These are phyloP conservation scores for Simalia tracyae DNA, from an alignment of 2,797 vertebrate genomes.

Conservation along the genomic window DNA sequence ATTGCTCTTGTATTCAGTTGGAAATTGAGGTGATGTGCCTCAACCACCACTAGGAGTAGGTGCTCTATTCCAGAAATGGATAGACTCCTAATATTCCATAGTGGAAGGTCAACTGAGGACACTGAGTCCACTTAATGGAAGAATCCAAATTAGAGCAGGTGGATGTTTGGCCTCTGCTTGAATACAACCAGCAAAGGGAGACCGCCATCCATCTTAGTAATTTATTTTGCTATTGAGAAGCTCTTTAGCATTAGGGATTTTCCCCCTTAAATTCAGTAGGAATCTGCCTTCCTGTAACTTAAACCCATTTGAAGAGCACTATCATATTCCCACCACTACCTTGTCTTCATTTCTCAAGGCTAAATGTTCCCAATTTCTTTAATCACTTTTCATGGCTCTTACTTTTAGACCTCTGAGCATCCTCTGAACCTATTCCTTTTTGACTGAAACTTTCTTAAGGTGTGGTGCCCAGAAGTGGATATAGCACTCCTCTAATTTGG, in stretches of 20 bases:
- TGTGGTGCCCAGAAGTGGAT: neutral
- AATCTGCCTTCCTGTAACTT: neutral
- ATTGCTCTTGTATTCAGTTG: neutral
- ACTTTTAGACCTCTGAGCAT: neutral
- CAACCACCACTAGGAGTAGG: neutral
- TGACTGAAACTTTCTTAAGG: neutral
- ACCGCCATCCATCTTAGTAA: neutral
- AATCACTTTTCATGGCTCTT: neutral
- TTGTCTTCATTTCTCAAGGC: neutral
- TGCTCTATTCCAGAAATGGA: neutral
- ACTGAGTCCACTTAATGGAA: neutral
- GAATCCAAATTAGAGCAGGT: neutral
- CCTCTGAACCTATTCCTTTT: neutral
- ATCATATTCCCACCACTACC: neutral
- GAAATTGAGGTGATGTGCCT: neutral
- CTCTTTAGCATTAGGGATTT: neutral
- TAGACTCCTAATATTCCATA: neutral
- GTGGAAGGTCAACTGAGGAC: neutral
- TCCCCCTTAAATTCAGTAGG: neutral
- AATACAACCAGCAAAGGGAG: neutral
- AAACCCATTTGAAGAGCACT: neutral
- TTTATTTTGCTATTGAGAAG: neutral
- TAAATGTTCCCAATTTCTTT: neutral
- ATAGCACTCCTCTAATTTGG: neutral
- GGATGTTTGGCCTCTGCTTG: neutral